Evolutionary conservation across 1,140 invertebrate species (phyloP).

Genomic region (Neuroterus valhalla): DNA sequence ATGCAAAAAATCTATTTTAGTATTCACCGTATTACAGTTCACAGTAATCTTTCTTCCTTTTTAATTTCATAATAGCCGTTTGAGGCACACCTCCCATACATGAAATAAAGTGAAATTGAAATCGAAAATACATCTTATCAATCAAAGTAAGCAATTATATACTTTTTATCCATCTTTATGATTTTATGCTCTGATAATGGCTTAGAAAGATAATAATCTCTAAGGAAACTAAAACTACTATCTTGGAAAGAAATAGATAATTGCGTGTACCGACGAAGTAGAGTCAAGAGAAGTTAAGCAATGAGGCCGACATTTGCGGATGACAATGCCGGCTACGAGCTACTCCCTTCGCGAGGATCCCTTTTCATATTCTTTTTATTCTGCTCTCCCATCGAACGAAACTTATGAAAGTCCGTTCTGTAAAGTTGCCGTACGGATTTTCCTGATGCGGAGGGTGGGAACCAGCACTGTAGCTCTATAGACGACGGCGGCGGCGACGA

Average conservation of each 20-base stretch:
- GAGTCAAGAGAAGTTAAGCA: conserved; percentile 51
- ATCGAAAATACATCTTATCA: too few relatives aligned
- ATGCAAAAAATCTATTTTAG: too few relatives aligned
- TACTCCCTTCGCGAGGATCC: conserved; percentile 35
- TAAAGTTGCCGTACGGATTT: conserved; percentile 67
- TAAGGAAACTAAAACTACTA: not conserved
- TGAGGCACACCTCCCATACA: too few relatives aligned
- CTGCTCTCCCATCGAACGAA: conserved; percentile 67
- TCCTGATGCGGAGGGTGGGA: conserved; percentile 57
- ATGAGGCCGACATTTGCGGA: conserved; percentile 35
- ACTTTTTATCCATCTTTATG: too few relatives aligned
- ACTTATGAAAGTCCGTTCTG: conserved; percentile 67
- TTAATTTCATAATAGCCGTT: too few relatives aligned
- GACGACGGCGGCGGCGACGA: conserved; percentile 51
- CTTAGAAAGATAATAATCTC: too few relatives aligned
- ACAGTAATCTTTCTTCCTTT: too few relatives aligned
- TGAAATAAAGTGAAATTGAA: too few relatives aligned
- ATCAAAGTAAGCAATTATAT: too few relatives aligned
- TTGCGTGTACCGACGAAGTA: conserved; percentile 54
- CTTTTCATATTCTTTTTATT: conserved; percentile 65
- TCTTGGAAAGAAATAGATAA: conserved; percentile 53
- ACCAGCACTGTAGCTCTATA: conserved; percentile 41
- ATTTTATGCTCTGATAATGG: too few relatives aligned
- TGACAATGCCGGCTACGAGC: conserved; percentile 53
- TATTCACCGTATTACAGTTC: too few relatives aligned